These are phyloP conservation scores for Salticus scenicus DNA, from an alignment of 2,888 invertebrate species.

Conservation along the genomic window DNA sequence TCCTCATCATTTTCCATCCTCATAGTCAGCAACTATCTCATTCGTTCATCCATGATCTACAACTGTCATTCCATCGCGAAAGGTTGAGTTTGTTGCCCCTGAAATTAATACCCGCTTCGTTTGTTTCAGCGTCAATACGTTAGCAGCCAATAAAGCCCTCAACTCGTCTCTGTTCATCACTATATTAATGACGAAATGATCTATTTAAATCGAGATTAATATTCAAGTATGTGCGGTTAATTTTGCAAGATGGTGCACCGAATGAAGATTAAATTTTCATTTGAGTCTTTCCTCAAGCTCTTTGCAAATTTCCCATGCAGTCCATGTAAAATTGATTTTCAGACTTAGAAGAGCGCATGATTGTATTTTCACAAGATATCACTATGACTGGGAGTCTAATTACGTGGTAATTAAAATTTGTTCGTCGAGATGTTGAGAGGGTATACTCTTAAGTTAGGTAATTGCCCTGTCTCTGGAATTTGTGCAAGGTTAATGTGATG, in stretches of 20 bases:
- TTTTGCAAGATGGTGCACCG: background rate
- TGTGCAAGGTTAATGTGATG: background rate
- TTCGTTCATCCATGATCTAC: background rate
- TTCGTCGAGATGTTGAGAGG: background rate
- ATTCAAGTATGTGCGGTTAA: background rate
- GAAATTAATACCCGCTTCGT: background rate
- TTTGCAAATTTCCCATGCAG: background rate
- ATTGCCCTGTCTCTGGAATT: background rate
- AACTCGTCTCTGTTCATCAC: background rate
- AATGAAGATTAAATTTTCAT: conserved; percentile 3
- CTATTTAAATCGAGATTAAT: conserved; percentile 9
- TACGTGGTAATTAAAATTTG: conserved; percentile 1
- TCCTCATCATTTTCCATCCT: too few relatives aligned
- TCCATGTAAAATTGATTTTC: background rate
- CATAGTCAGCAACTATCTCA: background rate
- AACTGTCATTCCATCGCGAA: background rate
- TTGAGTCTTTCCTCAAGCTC: background rate
- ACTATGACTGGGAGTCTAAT: background rate
- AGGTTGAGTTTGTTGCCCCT: background rate
- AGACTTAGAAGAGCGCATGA: background rate
- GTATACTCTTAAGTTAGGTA: background rate
- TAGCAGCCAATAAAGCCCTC: background rate
- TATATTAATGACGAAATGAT: background rate
- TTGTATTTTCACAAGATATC: background rate
- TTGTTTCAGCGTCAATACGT: background rate